Evolutionary conservation across 1,140 invertebrate species (phyloP), one percentile per base, ranked within the genome.

Genomic region (Mya arenaria): DNA sequence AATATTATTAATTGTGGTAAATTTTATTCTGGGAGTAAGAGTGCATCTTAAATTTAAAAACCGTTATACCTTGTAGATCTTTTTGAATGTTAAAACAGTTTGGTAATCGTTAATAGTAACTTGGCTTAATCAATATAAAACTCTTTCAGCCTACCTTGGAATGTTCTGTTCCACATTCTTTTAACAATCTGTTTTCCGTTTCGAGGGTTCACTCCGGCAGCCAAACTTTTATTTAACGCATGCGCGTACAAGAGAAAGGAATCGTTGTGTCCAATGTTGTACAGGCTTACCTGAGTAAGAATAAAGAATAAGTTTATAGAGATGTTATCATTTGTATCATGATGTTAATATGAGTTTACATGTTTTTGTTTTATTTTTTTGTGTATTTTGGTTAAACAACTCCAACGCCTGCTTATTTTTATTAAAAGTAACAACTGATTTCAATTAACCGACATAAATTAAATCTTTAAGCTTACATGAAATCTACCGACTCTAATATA

Each of bases 151-250:
- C 39, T 8, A 86, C 87, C 87, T n/a, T 71, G 28, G 81, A 86
- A 88, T 17, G 87, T 88, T 56, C 83, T 74, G 74, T 88, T 88
- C 87, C 87, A 88, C 73, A 88, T 84, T 36, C 68, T 69, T 48
- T 34, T 66, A 13, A 82, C 82, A 15, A 88, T 39, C 8, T 36
- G 58, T 25, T 52, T 34, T 52, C 87, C 87, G 62, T 88, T 75
- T n/a, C 23, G 66, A 0, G 85, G 85, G 48, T 88, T 60, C 19
- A 52, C 74, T 48, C 82, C 85, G n/a, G 41, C 73, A 0, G 78
- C 39, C 17, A 88, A 28, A 4, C 77, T 88, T 37, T 88, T 83
- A 55, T 86, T 86, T 41, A 88, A 28, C 48, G 83, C 83, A 4
- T 78, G 56, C 19, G 85, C 84, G 68, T 88, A 88, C 28, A 88